Percentiles rank a stretch among this genome's conserved stretches.
phyloP scores from a whole-genome alignment of 2,888 invertebrate genomes.

The Arctia plantaginis region DNA sequence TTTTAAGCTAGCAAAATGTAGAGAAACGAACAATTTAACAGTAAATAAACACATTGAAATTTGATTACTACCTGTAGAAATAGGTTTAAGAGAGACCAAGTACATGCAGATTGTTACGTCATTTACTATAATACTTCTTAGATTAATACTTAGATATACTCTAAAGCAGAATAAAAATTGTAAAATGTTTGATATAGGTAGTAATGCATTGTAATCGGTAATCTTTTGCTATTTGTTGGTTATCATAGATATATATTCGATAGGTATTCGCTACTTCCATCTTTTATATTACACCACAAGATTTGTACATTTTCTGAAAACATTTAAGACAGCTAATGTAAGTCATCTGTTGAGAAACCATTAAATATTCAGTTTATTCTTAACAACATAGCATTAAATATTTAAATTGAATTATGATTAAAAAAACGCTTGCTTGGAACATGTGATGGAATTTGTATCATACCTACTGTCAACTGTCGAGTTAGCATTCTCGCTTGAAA shows the following conservation, averaged over 20 bases:
- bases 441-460: background rate
- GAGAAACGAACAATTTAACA: constrained; percentile 41
- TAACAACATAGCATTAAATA: background rate
- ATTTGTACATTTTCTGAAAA: background rate
- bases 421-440: background rate
- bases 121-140: constrained; percentile 3
- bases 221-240: background rate
- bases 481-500: background rate
- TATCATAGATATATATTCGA: background rate
- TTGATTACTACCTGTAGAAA: constrained; percentile 26
- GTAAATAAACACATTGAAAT: constrained; percentile 42
- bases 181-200: background rate
- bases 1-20: constrained; percentile 74
- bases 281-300: background rate
- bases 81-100: constrained; percentile 11
- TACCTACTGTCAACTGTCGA: background rate
- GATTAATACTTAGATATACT: constrained; percentile 27
- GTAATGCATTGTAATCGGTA: background rate
- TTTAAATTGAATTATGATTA: background rate
- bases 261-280: background rate
- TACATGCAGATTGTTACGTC: constrained; percentile 7
- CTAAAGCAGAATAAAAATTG: background rate
- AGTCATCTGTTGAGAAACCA: background rate
- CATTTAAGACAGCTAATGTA: background rate
- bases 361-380: background rate